These are phyloP conservation scores for Calyptommatus sinebrachiatus DNA, from an alignment of 2,113 vertebrate genomes.

Conservation along the genomic window DNA sequence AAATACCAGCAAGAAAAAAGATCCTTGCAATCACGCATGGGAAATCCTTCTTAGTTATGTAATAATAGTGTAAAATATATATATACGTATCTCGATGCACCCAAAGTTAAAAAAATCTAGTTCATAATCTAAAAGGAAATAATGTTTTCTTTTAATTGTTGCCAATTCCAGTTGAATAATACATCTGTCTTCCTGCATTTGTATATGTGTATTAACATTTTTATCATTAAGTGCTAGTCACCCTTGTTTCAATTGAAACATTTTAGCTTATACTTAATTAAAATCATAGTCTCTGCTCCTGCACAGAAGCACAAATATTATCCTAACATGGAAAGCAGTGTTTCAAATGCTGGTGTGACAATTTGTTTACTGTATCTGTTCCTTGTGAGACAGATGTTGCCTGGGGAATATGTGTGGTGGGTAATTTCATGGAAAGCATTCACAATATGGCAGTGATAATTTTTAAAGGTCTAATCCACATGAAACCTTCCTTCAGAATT, in stretches of 20 bases:
- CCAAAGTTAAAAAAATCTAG: conserved; percentile 1
- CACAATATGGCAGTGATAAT: not conserved
- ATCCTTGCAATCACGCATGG: too few species aligned
- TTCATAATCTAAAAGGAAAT: conserved; percentile 1
- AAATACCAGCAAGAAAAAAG: too few species aligned
- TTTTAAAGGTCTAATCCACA: not conserved
- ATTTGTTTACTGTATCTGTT: not conserved
- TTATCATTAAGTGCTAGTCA: not conserved
- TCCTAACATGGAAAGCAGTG: not conserved
- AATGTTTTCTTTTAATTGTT: conserved; percentile 29
- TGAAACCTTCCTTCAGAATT: not conserved
- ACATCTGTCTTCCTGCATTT: not conserved
- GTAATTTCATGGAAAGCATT: not conserved
- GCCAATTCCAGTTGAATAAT: not conserved
- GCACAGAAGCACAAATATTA: conserved; percentile 2
- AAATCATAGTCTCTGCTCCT: not conserved
- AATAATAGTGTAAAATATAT: too few species aligned
- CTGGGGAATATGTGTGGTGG: not conserved
- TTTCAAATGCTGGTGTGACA: not conserved
- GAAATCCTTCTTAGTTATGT: too few species aligned
- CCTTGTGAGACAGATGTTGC: not conserved
- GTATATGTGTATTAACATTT: not conserved
- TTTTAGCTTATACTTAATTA: not conserved
- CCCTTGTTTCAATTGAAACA: not conserved
- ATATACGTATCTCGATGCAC: too few species aligned